Evolutionary conservation across 2,113 vertebrate species (phyloP), one percentile per base, ranked within the genome.

Genomic region (Callipepla californica): DNA sequence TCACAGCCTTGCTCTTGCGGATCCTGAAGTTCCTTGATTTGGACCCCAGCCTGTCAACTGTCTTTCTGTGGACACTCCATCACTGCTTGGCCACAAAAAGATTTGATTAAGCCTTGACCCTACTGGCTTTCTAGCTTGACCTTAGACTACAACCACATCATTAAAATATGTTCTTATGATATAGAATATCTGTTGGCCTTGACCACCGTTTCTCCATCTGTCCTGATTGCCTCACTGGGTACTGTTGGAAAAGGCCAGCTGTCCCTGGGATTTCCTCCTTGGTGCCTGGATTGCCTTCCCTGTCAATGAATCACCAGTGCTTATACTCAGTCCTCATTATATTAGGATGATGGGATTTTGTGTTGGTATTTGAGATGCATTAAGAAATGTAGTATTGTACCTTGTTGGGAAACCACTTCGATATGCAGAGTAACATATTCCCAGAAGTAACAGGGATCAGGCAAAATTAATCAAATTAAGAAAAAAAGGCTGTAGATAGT

Each of bases 361-460:
- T 57, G 4, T 2, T 62, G 15, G 4, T 3, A 77, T 93, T 77
- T 42, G 75, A 65, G 25, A 61, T 61, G 19, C 6, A 7, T 34
- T 63, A 83, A 61, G 19, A 93, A 85, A 69, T 2, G 6, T n/a
- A 76, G 5, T 2, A 63, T 7, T 75, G 21, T 15, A 1, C 1
- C 4, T 68, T 38, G 7, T 4, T 51, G 34, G 8, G 6, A 34
- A 4, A 68, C 8, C 5, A 21, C 9, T 4, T 40, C 20, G 58
- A 68, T 81, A 61, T 61, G 7, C 9, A 65, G 48, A 75, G 18
- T 45, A 38, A 50, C 2, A 6, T 30, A 50, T 30, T 4, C 3
- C 11, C 23, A 75, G 8, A 47, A 84, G 14, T 23, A 0, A 0
- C 5, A 68, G 6, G 7, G 3, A 67, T 0, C 4, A 80, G 44